Evolutionary conservation across 2,888 invertebrate genomes (phyloP).

Genomic region (Hydraecia micacea): DNA sequence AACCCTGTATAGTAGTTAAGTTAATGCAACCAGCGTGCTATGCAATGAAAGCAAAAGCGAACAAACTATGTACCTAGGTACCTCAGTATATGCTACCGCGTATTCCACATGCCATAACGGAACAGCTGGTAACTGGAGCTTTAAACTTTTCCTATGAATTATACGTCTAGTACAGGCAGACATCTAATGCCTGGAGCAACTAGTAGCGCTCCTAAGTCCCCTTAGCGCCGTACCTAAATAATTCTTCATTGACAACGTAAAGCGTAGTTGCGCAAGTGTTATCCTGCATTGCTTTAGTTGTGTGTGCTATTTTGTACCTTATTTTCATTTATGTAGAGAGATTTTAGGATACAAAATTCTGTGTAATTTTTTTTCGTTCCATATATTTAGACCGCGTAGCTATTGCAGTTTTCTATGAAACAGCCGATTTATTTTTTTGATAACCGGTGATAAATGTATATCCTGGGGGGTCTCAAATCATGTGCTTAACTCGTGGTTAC

Average conservation of each 20-base stretch:
- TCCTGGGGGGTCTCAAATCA: no score
- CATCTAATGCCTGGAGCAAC: constrained; percentile 33
- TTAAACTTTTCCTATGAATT: constrained; percentile 47
- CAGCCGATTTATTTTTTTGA: neutral
- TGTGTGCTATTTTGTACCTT: constrained; percentile 1
- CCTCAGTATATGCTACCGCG: neutral
- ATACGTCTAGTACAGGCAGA: constrained; percentile 32
- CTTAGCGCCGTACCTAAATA: constrained; percentile 32
- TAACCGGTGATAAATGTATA: neutral
- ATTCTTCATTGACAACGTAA: constrained; percentile 44
- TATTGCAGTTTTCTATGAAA: neutral
- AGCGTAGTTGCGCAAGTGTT: constrained; percentile 19
- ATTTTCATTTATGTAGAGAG: neutral
- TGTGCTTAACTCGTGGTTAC: no score
- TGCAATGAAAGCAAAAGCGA: constrained; percentile 15
- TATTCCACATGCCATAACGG: constrained; percentile 8
- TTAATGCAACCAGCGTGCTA: neutral
- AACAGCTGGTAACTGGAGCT: constrained; percentile 39
- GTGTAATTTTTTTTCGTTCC: neutral
- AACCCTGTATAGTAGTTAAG: neutral
- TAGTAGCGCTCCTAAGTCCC: constrained; percentile 17
- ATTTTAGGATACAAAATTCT: neutral
- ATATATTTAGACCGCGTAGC: neutral
- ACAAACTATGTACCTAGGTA: neutral
- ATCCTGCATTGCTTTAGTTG: constrained; percentile 7